These are phyloP conservation scores for Acanthopagrus latus DNA, from an alignment of 2,797 vertebrate species.

Conservation along the genomic window DNA sequence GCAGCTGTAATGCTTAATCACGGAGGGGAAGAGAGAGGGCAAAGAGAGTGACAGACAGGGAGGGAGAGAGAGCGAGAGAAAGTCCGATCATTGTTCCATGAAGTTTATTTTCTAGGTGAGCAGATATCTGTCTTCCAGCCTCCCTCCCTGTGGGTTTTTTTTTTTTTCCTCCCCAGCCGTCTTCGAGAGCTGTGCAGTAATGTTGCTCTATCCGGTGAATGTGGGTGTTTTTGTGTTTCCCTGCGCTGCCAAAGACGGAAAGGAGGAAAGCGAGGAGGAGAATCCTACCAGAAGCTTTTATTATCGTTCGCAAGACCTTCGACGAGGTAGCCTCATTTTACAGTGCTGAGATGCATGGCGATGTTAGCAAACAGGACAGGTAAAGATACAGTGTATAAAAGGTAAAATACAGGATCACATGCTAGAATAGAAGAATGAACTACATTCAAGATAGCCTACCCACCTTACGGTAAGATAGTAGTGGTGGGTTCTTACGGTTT, in stretches of 20 bases:
- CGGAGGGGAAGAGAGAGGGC: neutral
- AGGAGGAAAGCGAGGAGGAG: slow-evolving; percentile 16
- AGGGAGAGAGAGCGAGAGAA: slow-evolving; percentile 8
- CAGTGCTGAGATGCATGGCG: no score
- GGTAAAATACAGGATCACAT: no score
- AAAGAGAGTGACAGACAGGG: neutral
- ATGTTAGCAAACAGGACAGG: no score
- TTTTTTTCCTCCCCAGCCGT: neutral
- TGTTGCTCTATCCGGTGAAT: slow-evolving; percentile 37
- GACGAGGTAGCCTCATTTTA: no score
- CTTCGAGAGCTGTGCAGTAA: slow-evolving; percentile 42
- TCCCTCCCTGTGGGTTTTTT: slow-evolving; percentile 52
- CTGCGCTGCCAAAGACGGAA: slow-evolving; percentile 30
- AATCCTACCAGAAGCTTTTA: neutral
- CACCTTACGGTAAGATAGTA: no score
- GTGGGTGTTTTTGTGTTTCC: slow-evolving; percentile 43
- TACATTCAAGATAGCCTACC: no score
- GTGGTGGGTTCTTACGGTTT: no score
- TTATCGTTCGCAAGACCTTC: no score
- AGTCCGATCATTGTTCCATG: slow-evolving; percentile 69
- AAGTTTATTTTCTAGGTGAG: slow-evolving; percentile 76
- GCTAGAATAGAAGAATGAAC: no score
- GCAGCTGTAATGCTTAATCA: slow-evolving; percentile 55
- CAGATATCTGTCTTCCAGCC: slow-evolving; percentile 60
- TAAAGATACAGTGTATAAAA: no score